Conservation (phyloP, 2,888 invertebrate genomes). For the Agrilus biguttatus region DNA sequence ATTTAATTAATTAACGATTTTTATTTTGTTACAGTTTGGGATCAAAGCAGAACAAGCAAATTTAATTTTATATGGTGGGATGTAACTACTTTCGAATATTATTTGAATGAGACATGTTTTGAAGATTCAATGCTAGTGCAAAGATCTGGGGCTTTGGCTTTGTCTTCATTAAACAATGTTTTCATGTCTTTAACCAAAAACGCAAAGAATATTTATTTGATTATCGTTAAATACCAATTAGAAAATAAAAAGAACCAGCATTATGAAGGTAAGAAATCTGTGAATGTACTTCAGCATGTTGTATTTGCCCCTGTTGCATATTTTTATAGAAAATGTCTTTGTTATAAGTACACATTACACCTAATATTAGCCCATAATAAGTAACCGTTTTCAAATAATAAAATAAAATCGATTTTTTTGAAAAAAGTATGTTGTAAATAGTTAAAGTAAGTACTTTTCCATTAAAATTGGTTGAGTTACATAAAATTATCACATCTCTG, state of each 20-base stretch:
- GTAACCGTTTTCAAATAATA: too few species aligned
- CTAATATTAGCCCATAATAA: too few species aligned
- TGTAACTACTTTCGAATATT: constrained; percentile 70
- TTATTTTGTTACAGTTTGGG: constrained; percentile 66
- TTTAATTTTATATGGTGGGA: constrained; percentile 90
- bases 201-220: constrained; percentile 69
- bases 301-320: too few species aligned
- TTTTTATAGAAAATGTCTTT: too few species aligned
- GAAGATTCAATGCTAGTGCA: constrained; percentile 75
- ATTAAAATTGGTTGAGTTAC: too few species aligned
- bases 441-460: too few species aligned
- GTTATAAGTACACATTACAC: too few species aligned
- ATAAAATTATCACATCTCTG: too few species aligned
- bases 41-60: constrained; percentile 67
- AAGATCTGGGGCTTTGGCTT: constrained; percentile 58
- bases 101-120: constrained; percentile 70
- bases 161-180: constrained; percentile 79
- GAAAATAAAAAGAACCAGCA: constrained; percentile 54
- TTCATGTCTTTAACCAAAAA: constrained; percentile 82
- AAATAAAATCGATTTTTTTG: too few species aligned
- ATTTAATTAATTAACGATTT: not conserved
- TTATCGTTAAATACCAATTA: constrained; percentile 70
- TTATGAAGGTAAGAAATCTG: constrained; percentile 50
- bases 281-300: too few species aligned
- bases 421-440: too few species aligned